phyloP scores from a whole-genome alignment of 2,888 invertebrate species.

The Byasa hedistus region DNA sequence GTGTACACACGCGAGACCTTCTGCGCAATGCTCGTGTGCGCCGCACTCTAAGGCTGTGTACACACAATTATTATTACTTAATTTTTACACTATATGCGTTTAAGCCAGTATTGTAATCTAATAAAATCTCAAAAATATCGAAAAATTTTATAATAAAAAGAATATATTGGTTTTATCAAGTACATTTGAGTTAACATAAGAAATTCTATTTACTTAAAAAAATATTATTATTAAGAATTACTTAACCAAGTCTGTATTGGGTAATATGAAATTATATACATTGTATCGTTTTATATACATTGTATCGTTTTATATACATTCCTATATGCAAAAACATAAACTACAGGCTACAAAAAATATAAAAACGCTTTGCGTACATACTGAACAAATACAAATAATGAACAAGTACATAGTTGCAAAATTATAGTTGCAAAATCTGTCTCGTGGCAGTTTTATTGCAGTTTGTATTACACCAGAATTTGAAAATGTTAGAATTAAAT shows the following conservation, averaged over 20 bases:
- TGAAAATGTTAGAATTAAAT: conserved; percentile 59
- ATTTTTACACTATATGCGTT: not conserved
- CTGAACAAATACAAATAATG: conserved; percentile 43
- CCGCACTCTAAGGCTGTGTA: conserved; percentile 88
- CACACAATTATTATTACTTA: conserved; percentile 10
- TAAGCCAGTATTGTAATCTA: not conserved
- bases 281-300: not conserved
- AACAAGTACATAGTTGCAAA: conserved; percentile 54
- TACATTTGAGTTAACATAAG: too few relatives aligned
- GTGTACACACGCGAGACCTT: conserved; percentile 88
- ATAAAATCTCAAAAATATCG: not conserved
- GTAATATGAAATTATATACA: not conserved
- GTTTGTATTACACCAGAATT: conserved; percentile 54
- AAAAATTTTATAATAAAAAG: not conserved
- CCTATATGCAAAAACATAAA: not conserved
- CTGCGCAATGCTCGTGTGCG: conserved; percentile 88
- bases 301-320: not conserved
- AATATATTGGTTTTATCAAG: too few relatives aligned
- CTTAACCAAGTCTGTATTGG: not conserved
- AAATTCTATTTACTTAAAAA: too few relatives aligned
- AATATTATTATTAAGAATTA: too few relatives aligned
- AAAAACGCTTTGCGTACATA: conserved; percentile 36
- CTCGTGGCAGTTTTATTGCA: conserved; percentile 76
- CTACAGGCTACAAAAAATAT: not conserved
- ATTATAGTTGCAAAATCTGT: conserved; percentile 70